Percentiles rank a stretch among this genome's conserved stretches.
These are phyloP conservation scores for Circaetus gallicus DNA, from an alignment of 2,113 vertebrate species.

Conservation along the genomic window DNA sequence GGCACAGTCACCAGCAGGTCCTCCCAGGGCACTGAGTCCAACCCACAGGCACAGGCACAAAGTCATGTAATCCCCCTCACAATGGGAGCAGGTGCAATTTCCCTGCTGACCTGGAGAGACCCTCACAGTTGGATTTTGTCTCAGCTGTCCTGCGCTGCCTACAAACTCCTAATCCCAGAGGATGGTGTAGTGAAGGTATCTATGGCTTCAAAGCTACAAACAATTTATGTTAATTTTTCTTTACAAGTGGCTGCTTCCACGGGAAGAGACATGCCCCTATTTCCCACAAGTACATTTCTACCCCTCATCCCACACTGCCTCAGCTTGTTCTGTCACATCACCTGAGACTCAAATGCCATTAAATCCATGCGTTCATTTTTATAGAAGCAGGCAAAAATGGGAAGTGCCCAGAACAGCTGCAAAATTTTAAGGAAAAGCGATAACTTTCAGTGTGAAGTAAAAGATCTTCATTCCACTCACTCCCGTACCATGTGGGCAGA, in stretches of 20 bases:
- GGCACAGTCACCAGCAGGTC: neutral
- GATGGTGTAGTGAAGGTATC: neutral
- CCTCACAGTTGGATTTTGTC: neutral
- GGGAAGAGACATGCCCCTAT: neutral
- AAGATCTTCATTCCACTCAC: neutral
- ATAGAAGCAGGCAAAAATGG: neutral
- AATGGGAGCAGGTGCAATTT: neutral
- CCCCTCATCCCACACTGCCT: neutral
- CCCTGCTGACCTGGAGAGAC: neutral
- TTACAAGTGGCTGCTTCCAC: neutral
- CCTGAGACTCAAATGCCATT: neutral
- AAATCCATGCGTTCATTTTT: neutral
- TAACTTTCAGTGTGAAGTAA: neutral
- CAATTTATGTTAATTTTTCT: conserved; percentile 36
- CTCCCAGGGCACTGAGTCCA: neutral
- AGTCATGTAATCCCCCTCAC: neutral
- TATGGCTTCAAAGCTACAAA: neutral
- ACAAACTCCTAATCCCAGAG: neutral
- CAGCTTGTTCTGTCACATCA: neutral
- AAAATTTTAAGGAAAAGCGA: neutral
- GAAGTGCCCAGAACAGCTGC: neutral
- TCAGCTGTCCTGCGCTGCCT: neutral
- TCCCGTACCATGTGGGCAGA: neutral
- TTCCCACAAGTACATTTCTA: neutral
- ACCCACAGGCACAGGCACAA: neutral